These are phyloP conservation scores for Lithophane ornitopus DNA, from an alignment of 2,888 invertebrate species.

Conservation along the genomic window DNA sequence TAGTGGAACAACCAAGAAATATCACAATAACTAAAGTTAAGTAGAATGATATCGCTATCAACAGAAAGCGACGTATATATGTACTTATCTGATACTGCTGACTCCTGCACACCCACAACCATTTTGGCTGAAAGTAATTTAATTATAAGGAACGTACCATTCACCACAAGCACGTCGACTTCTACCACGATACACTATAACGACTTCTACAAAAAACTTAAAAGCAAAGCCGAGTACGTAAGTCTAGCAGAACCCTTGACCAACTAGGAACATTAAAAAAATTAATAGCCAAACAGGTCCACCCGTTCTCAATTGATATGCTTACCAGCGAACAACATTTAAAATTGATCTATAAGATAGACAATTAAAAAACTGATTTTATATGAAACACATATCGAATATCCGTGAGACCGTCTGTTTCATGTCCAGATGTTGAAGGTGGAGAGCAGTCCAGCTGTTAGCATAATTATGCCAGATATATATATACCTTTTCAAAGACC, in stretches of 20 bases:
- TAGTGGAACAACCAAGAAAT: not conserved
- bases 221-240: not conserved
- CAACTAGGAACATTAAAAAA: not conserved
- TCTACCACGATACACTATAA: not conserved
- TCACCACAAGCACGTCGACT: not conserved
- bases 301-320: too few relatives aligned
- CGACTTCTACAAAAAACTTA: not conserved
- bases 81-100: not conserved
- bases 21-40: not conserved
- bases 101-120: not conserved
- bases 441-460: too few relatives aligned
- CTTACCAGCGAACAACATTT: too few relatives aligned
- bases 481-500: too few relatives aligned
- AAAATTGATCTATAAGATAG: too few relatives aligned
- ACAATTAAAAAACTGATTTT: too few relatives aligned
- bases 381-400: too few relatives aligned
- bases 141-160: not conserved
- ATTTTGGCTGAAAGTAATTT: not conserved
- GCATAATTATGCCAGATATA: too few relatives aligned
- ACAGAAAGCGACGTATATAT: not conserved
- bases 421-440: too few relatives aligned
- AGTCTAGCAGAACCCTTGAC: not conserved
- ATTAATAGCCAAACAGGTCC: too few relatives aligned
- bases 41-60: not conserved
- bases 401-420: too few relatives aligned